Evolutionary conservation across 2,797 vertebrate genomes (phyloP).

Genomic region (Phoeniculus purpureus): DNA sequence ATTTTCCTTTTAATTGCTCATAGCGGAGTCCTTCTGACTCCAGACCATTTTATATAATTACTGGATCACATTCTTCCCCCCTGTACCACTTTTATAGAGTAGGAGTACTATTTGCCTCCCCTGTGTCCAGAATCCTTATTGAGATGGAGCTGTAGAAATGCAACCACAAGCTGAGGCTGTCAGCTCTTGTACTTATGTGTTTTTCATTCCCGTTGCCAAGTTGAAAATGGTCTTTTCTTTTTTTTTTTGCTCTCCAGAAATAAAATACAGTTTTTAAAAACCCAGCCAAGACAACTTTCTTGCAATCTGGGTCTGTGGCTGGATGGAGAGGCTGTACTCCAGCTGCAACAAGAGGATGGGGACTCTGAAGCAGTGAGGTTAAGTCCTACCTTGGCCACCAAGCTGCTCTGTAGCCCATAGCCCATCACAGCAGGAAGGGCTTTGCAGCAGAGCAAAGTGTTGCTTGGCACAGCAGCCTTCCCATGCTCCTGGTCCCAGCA

Average conservation of each 20-base stretch:
- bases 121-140: not conserved
- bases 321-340: not conserved
- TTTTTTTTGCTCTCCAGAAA: not conserved
- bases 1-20: slow-evolving; percentile 46
- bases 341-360: not conserved
- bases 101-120: not conserved
- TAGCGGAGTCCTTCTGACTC: slow-evolving; percentile 54
- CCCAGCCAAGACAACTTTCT: not conserved
- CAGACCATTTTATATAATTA: slow-evolving; percentile 22
- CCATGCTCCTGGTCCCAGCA: not conserved
- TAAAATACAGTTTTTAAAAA: fast-evolving
- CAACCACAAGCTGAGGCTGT: not conserved
- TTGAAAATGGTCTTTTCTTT: not conserved
- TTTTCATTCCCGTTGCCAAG: not conserved
- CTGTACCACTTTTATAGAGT: slow-evolving; percentile 22
- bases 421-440: not conserved
- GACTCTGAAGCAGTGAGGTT: not conserved
- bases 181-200: not conserved
- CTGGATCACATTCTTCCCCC: slow-evolving; percentile 12
- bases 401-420: not conserved
- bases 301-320: fast-evolving
- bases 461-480: not conserved
- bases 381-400: not conserved
- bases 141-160: not conserved
- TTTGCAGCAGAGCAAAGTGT: not conserved